Percentiles rank a stretch among this genome's conserved stretches.
These are phyloP conservation scores for Eptatretus burgeri DNA, from an alignment of 2,113 vertebrate species.

Conservation along the genomic window DNA sequence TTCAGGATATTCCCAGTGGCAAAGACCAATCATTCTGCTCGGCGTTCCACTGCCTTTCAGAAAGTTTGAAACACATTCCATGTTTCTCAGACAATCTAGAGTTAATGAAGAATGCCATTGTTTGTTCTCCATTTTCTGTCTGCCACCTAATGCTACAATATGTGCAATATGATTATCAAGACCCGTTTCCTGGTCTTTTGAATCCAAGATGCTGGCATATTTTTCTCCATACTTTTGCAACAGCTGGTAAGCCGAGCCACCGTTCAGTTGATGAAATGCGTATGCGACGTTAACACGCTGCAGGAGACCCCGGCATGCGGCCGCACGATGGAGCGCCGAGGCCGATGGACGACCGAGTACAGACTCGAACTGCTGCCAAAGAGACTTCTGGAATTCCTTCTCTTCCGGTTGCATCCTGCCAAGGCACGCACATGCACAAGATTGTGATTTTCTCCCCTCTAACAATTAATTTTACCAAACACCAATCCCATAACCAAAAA, in stretches of 20 bases:
- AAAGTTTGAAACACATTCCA: too few relatives aligned
- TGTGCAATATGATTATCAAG: conserved; percentile 69
- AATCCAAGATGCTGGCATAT: conserved; percentile 53
- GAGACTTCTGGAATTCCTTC: conserved; percentile 14
- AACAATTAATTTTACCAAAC: too few relatives aligned
- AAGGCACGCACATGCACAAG: too few relatives aligned
- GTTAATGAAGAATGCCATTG: conserved; percentile 26
- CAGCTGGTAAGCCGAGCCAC: conserved; percentile 30
- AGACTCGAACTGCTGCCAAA: conserved; percentile 72
- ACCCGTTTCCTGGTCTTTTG: conserved; percentile 32
- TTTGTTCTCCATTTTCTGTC: conserved; percentile 42
- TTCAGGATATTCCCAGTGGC: too few relatives aligned
- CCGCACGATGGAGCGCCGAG: conserved; percentile 44
- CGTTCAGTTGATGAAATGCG: conserved; percentile 46
- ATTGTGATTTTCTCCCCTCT: too few relatives aligned
- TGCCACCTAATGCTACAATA: conserved; percentile 35
- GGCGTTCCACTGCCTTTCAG: too few relatives aligned
- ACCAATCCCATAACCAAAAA: too few relatives aligned
- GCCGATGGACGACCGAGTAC: conserved; percentile 35
- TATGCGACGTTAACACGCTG: conserved; percentile 58
- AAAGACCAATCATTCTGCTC: too few relatives aligned
- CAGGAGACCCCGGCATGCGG: conserved; percentile 51
- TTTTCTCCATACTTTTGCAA: conserved; percentile 41
- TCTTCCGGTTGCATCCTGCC: too few relatives aligned
- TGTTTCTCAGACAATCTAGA: too few relatives aligned